These are phyloP conservation scores for Amphipyra tragopoginis DNA, from an alignment of 2,888 invertebrate species.

Conservation along the genomic window DNA sequence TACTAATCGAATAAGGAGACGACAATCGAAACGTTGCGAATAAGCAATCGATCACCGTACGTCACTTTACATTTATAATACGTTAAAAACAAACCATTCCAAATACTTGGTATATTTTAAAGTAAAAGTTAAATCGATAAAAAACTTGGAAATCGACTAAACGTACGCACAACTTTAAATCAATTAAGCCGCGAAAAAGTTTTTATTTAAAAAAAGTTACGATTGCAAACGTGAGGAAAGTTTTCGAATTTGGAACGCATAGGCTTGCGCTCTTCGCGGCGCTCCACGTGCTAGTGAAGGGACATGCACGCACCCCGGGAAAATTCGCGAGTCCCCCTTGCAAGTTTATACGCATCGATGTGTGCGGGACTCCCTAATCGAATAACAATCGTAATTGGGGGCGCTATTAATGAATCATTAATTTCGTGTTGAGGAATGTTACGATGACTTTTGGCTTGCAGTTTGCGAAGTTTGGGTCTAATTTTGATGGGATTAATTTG, in stretches of 20 bases:
- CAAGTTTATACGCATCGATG: conserved; percentile 65
- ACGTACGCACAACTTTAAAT: conserved; percentile 42
- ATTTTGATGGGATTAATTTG: conserved; percentile 32
- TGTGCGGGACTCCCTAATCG: conserved; percentile 77
- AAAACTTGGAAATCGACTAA: conserved; percentile 28
- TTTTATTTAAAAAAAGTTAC: conserved; percentile 33
- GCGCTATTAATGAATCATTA: conserved; percentile 84
- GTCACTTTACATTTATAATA: conserved; percentile 66
- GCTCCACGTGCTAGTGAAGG: conserved; percentile 85
- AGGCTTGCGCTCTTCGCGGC: conserved; percentile 84
- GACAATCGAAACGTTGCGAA: conserved; percentile 72
- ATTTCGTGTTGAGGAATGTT: conserved; percentile 72
- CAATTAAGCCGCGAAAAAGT: conserved; percentile 36
- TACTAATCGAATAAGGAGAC: conserved; percentile 79
- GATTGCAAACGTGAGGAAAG: conserved; percentile 45
- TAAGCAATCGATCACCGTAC: conserved; percentile 62
- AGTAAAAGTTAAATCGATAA: conserved; percentile 22
- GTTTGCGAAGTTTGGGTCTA: conserved; percentile 49
- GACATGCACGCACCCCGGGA: conserved; percentile 77
- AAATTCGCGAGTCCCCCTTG: conserved; percentile 82
- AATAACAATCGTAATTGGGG: conserved; percentile 80
- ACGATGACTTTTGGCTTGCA: conserved; percentile 71
- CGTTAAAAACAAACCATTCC: conserved; percentile 52
- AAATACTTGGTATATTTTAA: conserved; percentile 38
- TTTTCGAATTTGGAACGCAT: conserved; percentile 76